Conservation (phyloP, 2,797 vertebrate species). For the Ambastaia sidthimunki region DNA sequence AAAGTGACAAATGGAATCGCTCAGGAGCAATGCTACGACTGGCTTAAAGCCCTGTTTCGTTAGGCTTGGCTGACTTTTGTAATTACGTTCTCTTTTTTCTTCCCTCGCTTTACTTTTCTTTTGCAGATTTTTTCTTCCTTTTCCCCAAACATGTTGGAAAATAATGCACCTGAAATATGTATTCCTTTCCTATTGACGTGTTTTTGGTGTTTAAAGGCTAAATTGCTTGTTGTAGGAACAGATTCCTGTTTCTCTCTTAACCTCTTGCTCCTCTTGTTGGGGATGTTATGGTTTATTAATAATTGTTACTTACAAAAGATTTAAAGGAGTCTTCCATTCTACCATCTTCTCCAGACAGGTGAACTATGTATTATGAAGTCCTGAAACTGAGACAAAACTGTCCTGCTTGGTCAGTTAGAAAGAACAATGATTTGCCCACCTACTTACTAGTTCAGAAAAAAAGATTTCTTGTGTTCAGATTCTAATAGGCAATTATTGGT, state of each 20-base stretch:
- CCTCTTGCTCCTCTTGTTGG: background rate
- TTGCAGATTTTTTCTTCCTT: conserved; percentile 54
- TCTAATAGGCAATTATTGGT: background rate
- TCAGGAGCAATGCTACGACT: conserved; percentile 72
- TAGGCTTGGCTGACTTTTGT: conserved; percentile 82
- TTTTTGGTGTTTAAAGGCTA: background rate
- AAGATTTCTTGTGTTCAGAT: background rate
- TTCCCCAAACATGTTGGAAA: conserved; percentile 67
- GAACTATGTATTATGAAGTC: too few relatives aligned
- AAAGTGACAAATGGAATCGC: conserved; percentile 77
- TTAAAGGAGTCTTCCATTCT: background rate
- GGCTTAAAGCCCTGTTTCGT: conserved; percentile 79
- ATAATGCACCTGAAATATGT: conserved; percentile 63
- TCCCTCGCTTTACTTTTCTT: conserved; percentile 10
- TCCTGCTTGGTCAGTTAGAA: too few relatives aligned
- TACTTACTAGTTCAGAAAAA: background rate
- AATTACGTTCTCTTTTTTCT: conserved; percentile 75
- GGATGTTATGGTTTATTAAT: background rate
- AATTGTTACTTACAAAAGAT: background rate
- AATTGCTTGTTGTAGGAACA: background rate
- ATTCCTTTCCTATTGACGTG: conserved; percentile 1
- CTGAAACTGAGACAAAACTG: too few relatives aligned
- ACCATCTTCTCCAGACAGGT: background rate
- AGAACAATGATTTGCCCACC: too few relatives aligned
- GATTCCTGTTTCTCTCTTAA: background rate